Conservation (phyloP, 2,113 vertebrate species). For the Hippocampus barbouri region DNA sequence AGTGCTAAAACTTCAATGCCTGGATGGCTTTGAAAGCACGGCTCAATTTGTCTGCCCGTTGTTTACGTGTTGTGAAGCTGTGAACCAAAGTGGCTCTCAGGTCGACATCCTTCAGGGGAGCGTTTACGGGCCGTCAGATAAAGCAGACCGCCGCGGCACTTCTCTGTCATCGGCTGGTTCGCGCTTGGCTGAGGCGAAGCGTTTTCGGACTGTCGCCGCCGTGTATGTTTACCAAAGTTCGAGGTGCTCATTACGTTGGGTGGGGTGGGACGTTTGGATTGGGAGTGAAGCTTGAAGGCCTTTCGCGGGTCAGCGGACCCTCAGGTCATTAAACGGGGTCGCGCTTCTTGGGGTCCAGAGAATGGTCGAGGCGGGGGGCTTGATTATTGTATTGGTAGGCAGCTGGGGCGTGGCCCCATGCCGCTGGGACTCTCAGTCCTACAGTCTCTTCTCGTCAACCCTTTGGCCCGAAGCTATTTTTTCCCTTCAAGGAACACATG, state of each 20-base stretch:
- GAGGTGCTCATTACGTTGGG: slow-evolving; percentile 44
- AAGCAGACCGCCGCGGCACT: slow-evolving; percentile 24
- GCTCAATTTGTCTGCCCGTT: not conserved
- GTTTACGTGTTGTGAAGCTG: not conserved
- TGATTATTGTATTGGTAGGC: slow-evolving; percentile 34
- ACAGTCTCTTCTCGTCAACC: slow-evolving; percentile 37
- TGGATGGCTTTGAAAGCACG: not conserved
- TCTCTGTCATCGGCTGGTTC: slow-evolving; percentile 51
- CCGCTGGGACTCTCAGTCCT: not conserved
- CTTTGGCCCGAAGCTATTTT: slow-evolving; percentile 16
- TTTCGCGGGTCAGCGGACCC: slow-evolving; percentile 54
- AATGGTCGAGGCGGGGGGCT: slow-evolving; percentile 36
- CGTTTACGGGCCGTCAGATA: slow-evolving; percentile 40
- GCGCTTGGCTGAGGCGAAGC: slow-evolving; percentile 35
- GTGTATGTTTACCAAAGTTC: slow-evolving; percentile 37
- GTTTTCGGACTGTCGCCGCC: slow-evolving; percentile 21
- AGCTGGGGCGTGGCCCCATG: slow-evolving; percentile 40
- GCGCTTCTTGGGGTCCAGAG: slow-evolving; percentile 24
- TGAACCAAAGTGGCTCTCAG: not conserved
- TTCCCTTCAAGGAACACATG: not conserved
- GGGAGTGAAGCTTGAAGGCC: slow-evolving; percentile 38
- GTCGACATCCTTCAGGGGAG: not conserved
- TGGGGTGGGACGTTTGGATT: slow-evolving; percentile 27
- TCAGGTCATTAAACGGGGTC: slow-evolving; percentile 48
- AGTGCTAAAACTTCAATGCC: not conserved